Conservation (phyloP, 35 echinoderm and acorn worm genomes). For the Strongylocentrotus purpuratus region DNA sequence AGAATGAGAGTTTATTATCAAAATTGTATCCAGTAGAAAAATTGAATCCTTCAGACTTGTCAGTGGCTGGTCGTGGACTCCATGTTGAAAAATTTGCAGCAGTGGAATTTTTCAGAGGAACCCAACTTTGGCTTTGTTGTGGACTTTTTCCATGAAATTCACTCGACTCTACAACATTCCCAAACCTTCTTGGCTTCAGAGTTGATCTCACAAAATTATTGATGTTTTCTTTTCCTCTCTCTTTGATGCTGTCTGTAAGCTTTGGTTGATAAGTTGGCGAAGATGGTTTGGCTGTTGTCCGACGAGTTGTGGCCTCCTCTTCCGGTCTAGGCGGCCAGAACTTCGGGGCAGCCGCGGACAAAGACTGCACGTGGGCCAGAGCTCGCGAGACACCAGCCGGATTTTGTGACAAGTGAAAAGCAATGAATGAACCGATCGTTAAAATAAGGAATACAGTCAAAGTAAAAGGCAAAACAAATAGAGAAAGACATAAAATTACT, state of each 20-base stretch:
- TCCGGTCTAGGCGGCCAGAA: conserved; percentile 16
- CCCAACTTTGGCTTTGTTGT: background rate
- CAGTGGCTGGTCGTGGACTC: background rate
- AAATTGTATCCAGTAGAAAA: background rate
- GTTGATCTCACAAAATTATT: conserved; percentile 6
- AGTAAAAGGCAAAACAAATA: conserved; percentile 26
- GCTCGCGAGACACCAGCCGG: background rate
- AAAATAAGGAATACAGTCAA: background rate
- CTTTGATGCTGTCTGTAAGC: background rate
- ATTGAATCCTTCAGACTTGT: background rate
- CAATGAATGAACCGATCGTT: conserved; percentile 22
- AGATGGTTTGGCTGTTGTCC: background rate
- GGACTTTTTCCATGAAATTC: background rate
- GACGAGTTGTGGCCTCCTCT: background rate
- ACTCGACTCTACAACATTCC: background rate
- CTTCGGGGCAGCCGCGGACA: conserved; percentile 2
- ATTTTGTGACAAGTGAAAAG: conserved; percentile 17
- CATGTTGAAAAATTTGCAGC: background rate
- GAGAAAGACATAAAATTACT: background rate
- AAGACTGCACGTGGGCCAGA: conserved; percentile 17
- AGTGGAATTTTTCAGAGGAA: background rate
- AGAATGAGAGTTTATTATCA: background rate
- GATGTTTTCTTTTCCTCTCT: conserved; percentile 15
- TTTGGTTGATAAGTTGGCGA: background rate
- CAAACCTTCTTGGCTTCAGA: background rate